Evolutionary conservation across 2,888 invertebrate species (phyloP), one percentile per base, ranked within the genome.

Genomic region (Carcina quercana): DNA sequence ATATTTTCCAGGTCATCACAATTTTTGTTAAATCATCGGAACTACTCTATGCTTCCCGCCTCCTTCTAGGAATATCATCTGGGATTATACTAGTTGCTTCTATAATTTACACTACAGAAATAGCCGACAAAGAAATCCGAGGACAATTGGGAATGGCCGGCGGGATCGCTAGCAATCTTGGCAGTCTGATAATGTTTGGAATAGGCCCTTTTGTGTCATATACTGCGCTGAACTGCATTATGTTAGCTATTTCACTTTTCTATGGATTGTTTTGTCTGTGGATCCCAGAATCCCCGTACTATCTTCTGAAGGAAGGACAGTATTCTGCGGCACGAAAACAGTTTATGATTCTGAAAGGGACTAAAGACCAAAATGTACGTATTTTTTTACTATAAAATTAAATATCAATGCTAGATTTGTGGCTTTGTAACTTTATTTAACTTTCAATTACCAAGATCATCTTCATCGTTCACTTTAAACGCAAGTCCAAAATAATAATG

Each of bases 251-350:
- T 3, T 86, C 87, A 0, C 34, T 80, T 0, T 38, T 69, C 2
- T 86, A 83, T 47, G 79, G 87, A 28, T 19, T 61, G 0, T 68
- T 64, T 0, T 86, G 87, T 42, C 59, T 68, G 33, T 85, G 84
- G 66, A 85, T 88, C 54, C 88, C 88, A 0, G 88, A 88, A 46
- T 86, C 87, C 0, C 88, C 88, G 0, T 87, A 88, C 45, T 88
- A 70, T 44, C 60, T 86, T 17, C 50, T 89, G 14, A 87, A 85
- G 56, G 75, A 71, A 34, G 78, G 80, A 1, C 61, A 71, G 11
- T 62, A 74, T 1, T 67, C 70, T 3, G 59, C 66, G 1, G 86
- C 87, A 0, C 71, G 62, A 37, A 55, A 53, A 3, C 74, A 63
- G 8, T 42, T 87, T 13, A 50, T 43, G 30, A 59, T 48, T 24